phyloP scores from a whole-genome alignment of 1,140 invertebrate species.

The Probaryconus sp. region DNA sequence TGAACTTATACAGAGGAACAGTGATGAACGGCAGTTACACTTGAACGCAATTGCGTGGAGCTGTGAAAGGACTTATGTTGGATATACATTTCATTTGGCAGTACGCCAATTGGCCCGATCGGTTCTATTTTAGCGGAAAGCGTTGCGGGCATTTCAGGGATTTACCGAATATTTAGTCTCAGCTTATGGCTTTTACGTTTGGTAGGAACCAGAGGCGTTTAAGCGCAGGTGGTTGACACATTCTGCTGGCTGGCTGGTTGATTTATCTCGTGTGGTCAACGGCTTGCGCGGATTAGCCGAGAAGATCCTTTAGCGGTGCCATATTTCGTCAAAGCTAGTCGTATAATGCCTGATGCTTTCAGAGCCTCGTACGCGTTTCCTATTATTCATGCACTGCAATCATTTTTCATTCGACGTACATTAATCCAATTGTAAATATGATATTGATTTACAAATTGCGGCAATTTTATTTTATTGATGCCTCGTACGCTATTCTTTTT shows the following conservation, averaged over 20 bases:
- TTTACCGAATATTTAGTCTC: conserved; percentile 72
- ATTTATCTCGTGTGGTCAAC: conserved; percentile 69
- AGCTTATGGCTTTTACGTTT: conserved; percentile 73
- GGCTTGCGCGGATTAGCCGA: conserved; percentile 60
- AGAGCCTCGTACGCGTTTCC: not conserved
- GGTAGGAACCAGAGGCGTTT: too few species aligned
- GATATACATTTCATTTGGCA: conserved; percentile 76
- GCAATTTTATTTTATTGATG: too few species aligned
- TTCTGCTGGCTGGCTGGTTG: too few species aligned
- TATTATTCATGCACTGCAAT: not conserved
- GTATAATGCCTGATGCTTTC: not conserved
- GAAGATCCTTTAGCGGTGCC: conserved; percentile 46
- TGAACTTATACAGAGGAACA: too few species aligned
- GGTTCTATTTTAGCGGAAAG: conserved; percentile 52
- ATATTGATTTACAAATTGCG: too few species aligned
- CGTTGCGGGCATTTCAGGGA: conserved; percentile 69
- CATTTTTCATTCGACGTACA: too few species aligned
- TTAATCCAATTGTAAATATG: too few species aligned
- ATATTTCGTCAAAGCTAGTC: conserved; percentile 21
- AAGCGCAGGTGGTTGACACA: conserved; percentile 67
- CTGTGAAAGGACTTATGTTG: conserved; percentile 68
- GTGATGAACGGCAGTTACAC: too few species aligned
- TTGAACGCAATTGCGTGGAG: conserved; percentile 14
- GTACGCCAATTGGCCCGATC: conserved; percentile 74
- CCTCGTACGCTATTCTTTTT: too few species aligned